These are phyloP conservation scores for Meliscaeva auricollis DNA, from an alignment of 2,888 invertebrate genomes.

Conservation along the genomic window DNA sequence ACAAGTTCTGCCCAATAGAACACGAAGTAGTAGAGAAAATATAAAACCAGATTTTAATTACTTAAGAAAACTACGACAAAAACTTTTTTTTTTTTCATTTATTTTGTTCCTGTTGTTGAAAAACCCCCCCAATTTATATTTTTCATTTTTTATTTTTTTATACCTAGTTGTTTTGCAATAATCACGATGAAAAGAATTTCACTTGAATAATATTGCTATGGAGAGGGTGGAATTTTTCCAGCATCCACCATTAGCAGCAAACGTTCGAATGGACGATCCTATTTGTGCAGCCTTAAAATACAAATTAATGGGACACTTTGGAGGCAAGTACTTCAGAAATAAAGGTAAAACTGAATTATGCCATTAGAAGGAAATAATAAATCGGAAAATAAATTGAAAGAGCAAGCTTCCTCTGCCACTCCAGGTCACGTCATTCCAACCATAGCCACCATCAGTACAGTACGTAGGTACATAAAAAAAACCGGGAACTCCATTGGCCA, in stretches of 20 bases:
- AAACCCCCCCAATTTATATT: constrained; percentile 35
- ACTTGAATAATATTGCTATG: constrained; percentile 66
- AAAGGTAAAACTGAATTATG: constrained; percentile 76
- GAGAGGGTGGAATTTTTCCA: constrained; percentile 22
- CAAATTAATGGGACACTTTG: constrained; percentile 76
- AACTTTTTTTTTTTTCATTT: constrained; percentile 36
- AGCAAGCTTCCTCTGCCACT: constrained; percentile 31
- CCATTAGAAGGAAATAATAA: constrained; percentile 74
- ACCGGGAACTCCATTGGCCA: constrained; percentile 56
- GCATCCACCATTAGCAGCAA: constrained; percentile 12
- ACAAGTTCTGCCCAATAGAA: constrained; percentile 30
- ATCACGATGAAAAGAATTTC: constrained; percentile 70
- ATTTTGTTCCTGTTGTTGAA: neutral
- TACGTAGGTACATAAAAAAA: constrained; percentile 16
- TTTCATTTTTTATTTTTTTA: constrained; percentile 23
- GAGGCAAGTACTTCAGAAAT: constrained; percentile 72
- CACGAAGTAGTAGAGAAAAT: constrained; percentile 27
- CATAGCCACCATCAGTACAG: neutral
- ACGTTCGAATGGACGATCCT: constrained; percentile 41
- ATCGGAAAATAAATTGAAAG: constrained; percentile 76
- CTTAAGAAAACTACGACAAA: constrained; percentile 74
- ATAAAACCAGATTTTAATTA: constrained; percentile 66
- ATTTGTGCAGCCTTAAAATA: constrained; percentile 64
- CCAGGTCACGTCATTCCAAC: neutral
- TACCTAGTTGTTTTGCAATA: constrained; percentile 42